Conservation (phyloP, 2,797 vertebrate species). For the Enteromius fasciolatus region DNA sequence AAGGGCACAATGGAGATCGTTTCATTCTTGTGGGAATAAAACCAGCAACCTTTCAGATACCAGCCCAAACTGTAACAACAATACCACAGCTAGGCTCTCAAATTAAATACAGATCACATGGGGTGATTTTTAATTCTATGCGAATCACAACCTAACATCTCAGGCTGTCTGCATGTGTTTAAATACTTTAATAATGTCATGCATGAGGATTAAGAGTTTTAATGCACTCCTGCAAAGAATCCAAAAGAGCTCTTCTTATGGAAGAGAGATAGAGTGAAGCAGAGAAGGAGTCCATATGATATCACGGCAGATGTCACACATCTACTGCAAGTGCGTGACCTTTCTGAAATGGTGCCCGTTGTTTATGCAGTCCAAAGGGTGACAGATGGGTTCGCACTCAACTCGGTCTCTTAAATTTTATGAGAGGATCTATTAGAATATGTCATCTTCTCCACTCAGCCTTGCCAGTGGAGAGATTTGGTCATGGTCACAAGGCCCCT, state of each 20-base stretch:
- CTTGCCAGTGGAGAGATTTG: conserved; percentile 46
- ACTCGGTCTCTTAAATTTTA: conserved; percentile 55
- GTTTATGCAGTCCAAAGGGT: conserved; percentile 57
- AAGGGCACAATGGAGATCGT: neutral
- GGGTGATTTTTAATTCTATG: conserved; percentile 23
- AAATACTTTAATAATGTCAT: conserved; percentile 22
- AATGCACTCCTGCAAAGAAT: conserved; percentile 21
- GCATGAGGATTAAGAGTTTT: conserved; percentile 39
- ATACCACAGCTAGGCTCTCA: neutral
- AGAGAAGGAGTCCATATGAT: conserved; percentile 31
- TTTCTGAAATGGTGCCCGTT: conserved; percentile 40
- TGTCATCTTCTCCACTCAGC: conserved; percentile 66
- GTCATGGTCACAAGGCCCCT: conserved; percentile 41
- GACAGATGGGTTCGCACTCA: conserved; percentile 59
- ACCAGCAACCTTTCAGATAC: neutral
- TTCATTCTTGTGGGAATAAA: neutral
- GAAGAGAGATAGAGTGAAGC: conserved; percentile 29
- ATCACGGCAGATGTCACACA: conserved; percentile 39
- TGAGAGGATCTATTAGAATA: conserved; percentile 66
- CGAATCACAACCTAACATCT: conserved; percentile 22
- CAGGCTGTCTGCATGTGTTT: neutral
- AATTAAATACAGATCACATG: conserved; percentile 19
- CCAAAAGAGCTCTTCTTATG: conserved; percentile 11
- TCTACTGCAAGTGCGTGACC: conserved; percentile 38
- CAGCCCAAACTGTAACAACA: neutral